Conservation (phyloP, 1,140 invertebrate genomes). For the Solenopsis invicta region DNA sequence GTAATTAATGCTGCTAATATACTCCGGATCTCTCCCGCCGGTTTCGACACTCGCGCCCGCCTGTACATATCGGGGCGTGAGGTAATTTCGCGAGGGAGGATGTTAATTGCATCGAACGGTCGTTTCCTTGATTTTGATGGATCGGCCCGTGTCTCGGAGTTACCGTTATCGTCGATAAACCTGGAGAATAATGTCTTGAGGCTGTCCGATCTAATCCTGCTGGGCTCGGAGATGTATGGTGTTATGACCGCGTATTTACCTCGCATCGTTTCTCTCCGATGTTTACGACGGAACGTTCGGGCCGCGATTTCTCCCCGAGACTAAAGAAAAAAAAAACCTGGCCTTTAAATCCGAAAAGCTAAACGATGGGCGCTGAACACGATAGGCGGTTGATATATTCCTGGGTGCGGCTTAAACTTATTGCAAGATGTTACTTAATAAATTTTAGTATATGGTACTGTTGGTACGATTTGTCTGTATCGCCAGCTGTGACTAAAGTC, state of each 20-base stretch:
- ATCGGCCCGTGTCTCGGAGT: slow-evolving; percentile 34
- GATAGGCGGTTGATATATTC: slow-evolving; percentile 14
- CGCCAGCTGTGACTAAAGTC: neutral
- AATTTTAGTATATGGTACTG: slow-evolving; percentile 5
- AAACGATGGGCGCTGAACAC: neutral
- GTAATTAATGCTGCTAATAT: slow-evolving; percentile 79
- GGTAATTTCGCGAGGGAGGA: slow-evolving; percentile 64
- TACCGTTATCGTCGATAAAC: slow-evolving; percentile 45
- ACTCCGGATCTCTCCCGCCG: slow-evolving; percentile 65
- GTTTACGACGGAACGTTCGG: slow-evolving; percentile 22
- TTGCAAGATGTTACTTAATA: slow-evolving; percentile 3
- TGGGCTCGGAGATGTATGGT: slow-evolving; percentile 42
- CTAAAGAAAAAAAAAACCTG: neutral
- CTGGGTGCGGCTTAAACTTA: neutral
- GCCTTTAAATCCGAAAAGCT: neutral
- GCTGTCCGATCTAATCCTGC: slow-evolving; percentile 39
- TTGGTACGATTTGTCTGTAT: neutral
- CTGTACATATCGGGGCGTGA: slow-evolving; percentile 50
- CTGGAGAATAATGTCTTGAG: slow-evolving; percentile 50
- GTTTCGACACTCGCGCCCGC: slow-evolving; percentile 68
- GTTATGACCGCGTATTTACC: slow-evolving; percentile 53
- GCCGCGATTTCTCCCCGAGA: neutral
- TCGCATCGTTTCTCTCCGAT: slow-evolving; percentile 31
- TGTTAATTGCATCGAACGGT: slow-evolving; percentile 71
- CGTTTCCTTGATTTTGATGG: slow-evolving; percentile 75